phyloP scores from a whole-genome alignment of 2,113 vertebrate genomes.

The Macrotis lagotis region DNA sequence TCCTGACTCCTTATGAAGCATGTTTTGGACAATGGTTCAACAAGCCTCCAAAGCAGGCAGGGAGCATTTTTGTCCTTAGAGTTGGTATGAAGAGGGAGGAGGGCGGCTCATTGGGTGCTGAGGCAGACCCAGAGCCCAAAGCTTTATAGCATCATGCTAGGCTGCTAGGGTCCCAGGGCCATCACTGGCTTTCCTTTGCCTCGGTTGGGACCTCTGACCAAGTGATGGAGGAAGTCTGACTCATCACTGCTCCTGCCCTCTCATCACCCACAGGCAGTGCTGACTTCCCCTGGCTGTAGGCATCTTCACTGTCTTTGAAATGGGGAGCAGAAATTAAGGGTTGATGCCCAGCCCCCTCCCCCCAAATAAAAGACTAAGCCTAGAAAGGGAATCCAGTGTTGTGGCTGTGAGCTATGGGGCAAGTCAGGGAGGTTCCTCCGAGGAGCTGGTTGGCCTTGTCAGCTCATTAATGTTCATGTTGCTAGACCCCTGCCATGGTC shows the following conservation, averaged over 20 bases:
- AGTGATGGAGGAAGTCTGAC: not conserved
- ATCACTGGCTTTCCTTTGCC: conserved; percentile 12
- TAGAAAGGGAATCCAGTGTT: not conserved
- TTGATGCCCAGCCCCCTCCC: conserved; percentile 1
- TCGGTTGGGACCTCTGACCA: not conserved
- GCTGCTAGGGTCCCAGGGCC: not conserved
- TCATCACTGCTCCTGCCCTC: not conserved
- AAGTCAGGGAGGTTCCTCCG: not conserved
- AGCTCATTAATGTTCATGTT: conserved; percentile 20
- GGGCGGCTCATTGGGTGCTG: not conserved
- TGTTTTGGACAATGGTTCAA: not conserved
- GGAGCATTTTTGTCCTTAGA: not conserved
- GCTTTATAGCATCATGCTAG: not conserved
- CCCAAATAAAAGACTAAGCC: conserved; percentile 7
- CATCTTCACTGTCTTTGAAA: too few species aligned
- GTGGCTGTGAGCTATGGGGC: conserved; percentile 6
- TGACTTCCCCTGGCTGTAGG: not conserved
- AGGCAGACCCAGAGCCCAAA: not conserved
- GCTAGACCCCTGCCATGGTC: conserved; percentile 9
- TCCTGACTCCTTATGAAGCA: not conserved
- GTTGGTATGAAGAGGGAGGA: not conserved
- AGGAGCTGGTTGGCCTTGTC: conserved; percentile 32
- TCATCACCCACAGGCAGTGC: not conserved
- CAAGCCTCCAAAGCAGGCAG: not conserved
- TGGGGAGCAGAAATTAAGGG: conserved; percentile 8